Base-by-base conservation (phyloP, 2,888 invertebrate genomes). In the Pogonocherus hispidulus region DNA sequence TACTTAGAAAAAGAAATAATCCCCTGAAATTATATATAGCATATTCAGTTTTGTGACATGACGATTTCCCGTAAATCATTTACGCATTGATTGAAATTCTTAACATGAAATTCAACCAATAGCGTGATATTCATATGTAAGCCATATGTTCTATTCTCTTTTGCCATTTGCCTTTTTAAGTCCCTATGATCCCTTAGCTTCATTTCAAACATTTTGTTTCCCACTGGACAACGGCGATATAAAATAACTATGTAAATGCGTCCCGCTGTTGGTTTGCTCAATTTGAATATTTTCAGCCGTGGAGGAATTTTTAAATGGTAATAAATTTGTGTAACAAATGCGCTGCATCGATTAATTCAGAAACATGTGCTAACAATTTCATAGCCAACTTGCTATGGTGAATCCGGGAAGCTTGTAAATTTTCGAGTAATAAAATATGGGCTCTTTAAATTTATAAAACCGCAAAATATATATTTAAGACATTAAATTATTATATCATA, bases 211-310 rank as follows among this genome's bases (percentile, higher is more conserved):
- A 41, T 41, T 41, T 41, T 41, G 41, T n/a, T 41, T 41, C 41
- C 41, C 16, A 14, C n/a, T 41, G 41, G n/a, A 41, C 41, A 41
- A n/a, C 41, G 41, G 41, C 41, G 11, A 41, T 41, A 41, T 41
- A 41, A 41, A 41, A 41, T 41, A 41, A 41, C 41, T 41, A 41
- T 41, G 41, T 14, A 41, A 41, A 41, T 41, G 41, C 14, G 41
- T 41, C 41, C 41, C 41, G 41, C 14, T 41, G 41, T 41, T 41
- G 41, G 41, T 16, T 41, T 16, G 41, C 41, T 41, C 11, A 41
- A 41, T 41, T 41, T 41, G 41, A 41, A 41, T 41, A 41, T 41
- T 41, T 41, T 41, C 41, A 41, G 41, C 41, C 41, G 41, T 41
- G 16, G 41, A 41, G 16, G 41, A 41, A 41, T 41, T 41, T 41